Conservation (phyloP, 1,140 invertebrate genomes). For the Rhopalosiphum maidis region DNA sequence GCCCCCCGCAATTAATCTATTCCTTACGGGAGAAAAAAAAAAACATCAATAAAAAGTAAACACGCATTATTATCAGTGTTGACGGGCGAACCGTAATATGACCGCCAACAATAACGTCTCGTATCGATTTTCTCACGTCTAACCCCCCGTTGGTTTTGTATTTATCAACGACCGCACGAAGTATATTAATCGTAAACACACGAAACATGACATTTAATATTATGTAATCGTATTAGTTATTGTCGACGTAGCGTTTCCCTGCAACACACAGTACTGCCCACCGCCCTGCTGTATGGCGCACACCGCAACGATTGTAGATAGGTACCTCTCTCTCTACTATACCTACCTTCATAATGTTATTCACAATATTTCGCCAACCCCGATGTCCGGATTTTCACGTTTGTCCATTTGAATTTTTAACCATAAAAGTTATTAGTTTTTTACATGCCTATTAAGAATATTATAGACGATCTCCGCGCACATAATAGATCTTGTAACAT, state of each 20-base stretch:
- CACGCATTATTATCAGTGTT: conserved; percentile 32
- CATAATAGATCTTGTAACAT: too few species aligned
- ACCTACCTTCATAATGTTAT: not conserved
- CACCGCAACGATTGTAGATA: not conserved
- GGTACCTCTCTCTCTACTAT: not conserved
- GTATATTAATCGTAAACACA: conserved; percentile 30
- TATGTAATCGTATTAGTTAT: conserved; percentile 15
- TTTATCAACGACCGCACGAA: not conserved
- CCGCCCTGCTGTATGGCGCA: not conserved
- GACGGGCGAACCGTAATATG: conserved; percentile 35
- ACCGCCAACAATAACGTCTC: conserved; percentile 5
- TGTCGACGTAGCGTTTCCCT: not conserved
- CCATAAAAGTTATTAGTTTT: not conserved
- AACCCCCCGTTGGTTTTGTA: conserved; percentile 15
- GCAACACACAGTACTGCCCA: not conserved
- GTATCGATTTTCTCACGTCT: conserved; percentile 42
- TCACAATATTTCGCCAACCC: not conserved
- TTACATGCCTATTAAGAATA: too few species aligned
- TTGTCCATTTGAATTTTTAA: not conserved
- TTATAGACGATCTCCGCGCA: not conserved
- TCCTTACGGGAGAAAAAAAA: not conserved
- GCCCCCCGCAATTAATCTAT: not conserved
- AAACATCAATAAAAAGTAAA: conserved; percentile 45
- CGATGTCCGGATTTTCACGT: not conserved
- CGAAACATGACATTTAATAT: not conserved